A percentile compares a stretch with the other conserved stretches of the same genome.
Conservation (phyloP, 2,888 invertebrate species). For the Trissolcus japonicus region DNA sequence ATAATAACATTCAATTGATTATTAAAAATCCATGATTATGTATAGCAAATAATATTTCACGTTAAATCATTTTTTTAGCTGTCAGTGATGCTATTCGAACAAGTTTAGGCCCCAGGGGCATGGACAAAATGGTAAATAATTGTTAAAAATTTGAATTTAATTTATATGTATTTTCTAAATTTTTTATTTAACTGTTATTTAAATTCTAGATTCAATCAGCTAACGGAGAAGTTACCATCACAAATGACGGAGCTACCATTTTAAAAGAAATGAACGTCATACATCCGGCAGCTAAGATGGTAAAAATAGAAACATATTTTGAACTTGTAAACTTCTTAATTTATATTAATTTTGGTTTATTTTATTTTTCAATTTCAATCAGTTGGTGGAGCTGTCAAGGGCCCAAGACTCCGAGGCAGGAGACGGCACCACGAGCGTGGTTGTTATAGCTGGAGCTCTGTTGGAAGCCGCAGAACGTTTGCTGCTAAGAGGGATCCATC, state of each 20-base stretch:
- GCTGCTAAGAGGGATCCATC: conserved; percentile 95
- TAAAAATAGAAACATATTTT: conserved; percentile 70
- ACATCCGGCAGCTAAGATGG: conserved; percentile 99
- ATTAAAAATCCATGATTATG: neutral
- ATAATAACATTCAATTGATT: neutral
- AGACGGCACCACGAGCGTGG: conserved; percentile 99
- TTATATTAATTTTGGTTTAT: neutral
- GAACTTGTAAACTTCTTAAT: neutral
- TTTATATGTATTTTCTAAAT: neutral
- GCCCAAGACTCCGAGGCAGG: conserved; percentile 99
- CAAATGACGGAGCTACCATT: conserved; percentile 99
- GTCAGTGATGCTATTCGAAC: conserved; percentile 99
- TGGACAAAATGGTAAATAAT: conserved; percentile 97
- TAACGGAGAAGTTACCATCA: conserved; percentile 99
- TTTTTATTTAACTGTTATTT: neutral
- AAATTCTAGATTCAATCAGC: conserved; percentile 89
- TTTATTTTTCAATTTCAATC: conserved; percentile 28
- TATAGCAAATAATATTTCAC: too few relatives aligned
- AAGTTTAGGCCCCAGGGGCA: conserved; percentile 97
- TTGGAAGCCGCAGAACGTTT: conserved; percentile 96
- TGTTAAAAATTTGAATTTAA: neutral
- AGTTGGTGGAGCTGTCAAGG: conserved; percentile 97
- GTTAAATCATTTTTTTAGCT: conserved; percentile 82
- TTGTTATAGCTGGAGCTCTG: conserved; percentile 96
- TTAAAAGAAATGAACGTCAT: conserved; percentile 98